Conservation (phyloP, 2,113 vertebrate genomes). For the Brevimyrus niger region DNA sequence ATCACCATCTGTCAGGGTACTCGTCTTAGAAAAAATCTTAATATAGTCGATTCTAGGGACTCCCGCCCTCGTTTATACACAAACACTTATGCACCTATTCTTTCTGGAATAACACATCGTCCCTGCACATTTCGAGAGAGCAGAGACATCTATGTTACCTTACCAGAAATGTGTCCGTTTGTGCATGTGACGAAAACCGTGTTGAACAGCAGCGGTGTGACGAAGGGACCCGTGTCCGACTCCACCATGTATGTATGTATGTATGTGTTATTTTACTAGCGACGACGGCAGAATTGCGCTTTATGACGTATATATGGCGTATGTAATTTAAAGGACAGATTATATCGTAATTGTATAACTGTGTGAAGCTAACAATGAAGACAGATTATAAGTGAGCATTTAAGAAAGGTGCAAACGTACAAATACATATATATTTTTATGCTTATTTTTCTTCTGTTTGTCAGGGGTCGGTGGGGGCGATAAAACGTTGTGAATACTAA, state of each 20-base stretch:
- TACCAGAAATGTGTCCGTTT: neutral
- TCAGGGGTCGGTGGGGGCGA: constrained; percentile 33
- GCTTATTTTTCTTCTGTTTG: constrained; percentile 63
- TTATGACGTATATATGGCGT: constrained; percentile 87
- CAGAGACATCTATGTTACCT: neutral
- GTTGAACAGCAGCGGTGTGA: neutral
- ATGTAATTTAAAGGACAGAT: constrained; percentile 91
- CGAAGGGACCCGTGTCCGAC: constrained; percentile 13
- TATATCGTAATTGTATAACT: constrained; percentile 84
- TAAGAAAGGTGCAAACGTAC: constrained; percentile 62
- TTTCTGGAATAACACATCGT: neutral
- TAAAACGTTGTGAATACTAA: constrained; percentile 49
- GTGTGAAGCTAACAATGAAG: constrained; percentile 65
- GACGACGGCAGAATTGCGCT: constrained; percentile 69
- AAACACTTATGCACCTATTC: neutral
- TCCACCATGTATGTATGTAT: constrained; percentile 49
- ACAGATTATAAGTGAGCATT: constrained; percentile 58
- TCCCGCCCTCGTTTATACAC: neutral
- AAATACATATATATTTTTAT: constrained; percentile 55
- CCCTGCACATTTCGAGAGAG: neutral
- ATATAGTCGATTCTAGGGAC: neutral
- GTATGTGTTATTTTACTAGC: constrained; percentile 39
- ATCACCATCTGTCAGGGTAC: neutral
- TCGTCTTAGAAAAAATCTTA: constrained; percentile 12
- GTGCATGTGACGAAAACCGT: neutral